phyloP scores from a whole-genome alignment of 2,113 vertebrate genomes.

The Hiodon tergisus region DNA sequence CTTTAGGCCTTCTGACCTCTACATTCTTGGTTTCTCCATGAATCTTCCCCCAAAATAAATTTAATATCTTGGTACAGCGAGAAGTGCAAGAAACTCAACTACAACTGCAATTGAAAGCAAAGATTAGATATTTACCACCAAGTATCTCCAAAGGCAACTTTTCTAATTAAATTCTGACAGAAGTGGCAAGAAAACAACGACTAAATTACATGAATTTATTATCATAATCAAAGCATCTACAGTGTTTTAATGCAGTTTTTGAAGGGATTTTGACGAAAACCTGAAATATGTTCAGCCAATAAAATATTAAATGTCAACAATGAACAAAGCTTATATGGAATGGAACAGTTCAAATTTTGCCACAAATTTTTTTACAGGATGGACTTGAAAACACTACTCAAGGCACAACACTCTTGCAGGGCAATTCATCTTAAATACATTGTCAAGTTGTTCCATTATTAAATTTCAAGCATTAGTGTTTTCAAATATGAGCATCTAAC shows the following conservation, averaged over 20 bases:
- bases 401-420: conserved; percentile 81
- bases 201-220: conserved; percentile 46
- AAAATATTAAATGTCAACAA: conserved; percentile 35
- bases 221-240: conserved; percentile 61
- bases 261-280: conserved; percentile 53
- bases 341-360: conserved; percentile 55
- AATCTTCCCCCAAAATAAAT: conserved; percentile 30
- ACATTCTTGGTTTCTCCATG: conserved; percentile 52
- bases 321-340: conserved; percentile 47
- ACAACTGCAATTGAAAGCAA: conserved; percentile 11
- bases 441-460: conserved; percentile 50
- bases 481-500: conserved; percentile 39
- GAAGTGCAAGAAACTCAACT: conserved; percentile 3
- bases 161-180: background rate
- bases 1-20: conserved; percentile 44
- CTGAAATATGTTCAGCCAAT: conserved; percentile 49
- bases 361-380: conserved; percentile 55
- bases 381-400: conserved; percentile 67
- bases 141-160: conserved; percentile 4
- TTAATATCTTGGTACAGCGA: background rate
- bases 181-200: conserved; percentile 46
- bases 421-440: conserved; percentile 52
- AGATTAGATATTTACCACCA: background rate
- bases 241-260: conserved; percentile 62
- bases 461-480: conserved; percentile 38